Conservation (phyloP, 2,113 vertebrate species). For the Riparia riparia region DNA sequence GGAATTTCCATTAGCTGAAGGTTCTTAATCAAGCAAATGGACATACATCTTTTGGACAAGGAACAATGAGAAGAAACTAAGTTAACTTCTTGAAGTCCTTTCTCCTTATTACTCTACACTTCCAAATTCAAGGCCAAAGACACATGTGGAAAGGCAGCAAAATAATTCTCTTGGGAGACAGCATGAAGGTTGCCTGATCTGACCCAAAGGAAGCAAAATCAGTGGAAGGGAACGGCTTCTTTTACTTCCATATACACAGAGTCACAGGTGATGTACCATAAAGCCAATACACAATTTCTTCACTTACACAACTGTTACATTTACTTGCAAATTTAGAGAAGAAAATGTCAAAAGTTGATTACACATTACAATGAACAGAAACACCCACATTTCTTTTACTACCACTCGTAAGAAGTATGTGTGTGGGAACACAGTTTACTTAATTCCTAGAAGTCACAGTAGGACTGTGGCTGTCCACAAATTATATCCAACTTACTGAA, state of each 20-base stretch:
- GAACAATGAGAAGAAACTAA: neutral
- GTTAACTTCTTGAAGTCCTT: neutral
- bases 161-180: neutral
- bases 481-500: neutral
- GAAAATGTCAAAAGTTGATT: conserved; percentile 16
- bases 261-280: neutral
- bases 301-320: neutral
- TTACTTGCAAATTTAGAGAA: conserved; percentile 18
- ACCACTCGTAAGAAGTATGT: neutral
- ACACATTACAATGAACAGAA: neutral
- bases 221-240: neutral
- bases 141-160: neutral
- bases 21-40: neutral
- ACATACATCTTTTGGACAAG: neutral
- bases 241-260: neutral
- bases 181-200: neutral
- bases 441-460: conserved; percentile 35
- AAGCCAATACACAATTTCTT: neutral
- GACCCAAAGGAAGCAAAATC: neutral
- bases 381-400: conserved; percentile 36
- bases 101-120: neutral
- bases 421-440: neutral
- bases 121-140: neutral
- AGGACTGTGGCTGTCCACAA: neutral
- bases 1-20: neutral